phyloP scores from a whole-genome alignment of 2,888 invertebrate genomes.

The Resseliella maxima region DNA sequence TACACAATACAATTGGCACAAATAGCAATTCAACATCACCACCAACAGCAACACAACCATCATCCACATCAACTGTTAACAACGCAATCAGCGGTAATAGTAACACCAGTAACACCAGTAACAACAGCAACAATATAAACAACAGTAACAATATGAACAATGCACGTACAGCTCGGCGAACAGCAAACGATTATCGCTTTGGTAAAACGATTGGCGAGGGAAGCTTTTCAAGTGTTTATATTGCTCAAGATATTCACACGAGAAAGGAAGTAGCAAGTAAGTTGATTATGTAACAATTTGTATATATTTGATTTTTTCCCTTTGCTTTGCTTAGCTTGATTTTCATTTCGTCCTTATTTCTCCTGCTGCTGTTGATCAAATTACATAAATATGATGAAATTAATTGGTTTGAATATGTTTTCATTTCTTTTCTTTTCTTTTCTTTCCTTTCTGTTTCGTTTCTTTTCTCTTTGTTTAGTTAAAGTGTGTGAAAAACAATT shows the following conservation, averaged over 20 bases:
- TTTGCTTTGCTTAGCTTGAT: neutral
- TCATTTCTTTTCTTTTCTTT: conserved; percentile 53
- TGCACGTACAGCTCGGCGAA: conserved; percentile 72
- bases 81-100: neutral
- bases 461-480: conserved; percentile 70
- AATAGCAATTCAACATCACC: neutral
- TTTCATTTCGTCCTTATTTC: neutral
- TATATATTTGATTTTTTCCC: neutral
- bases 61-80: conserved; percentile 47
- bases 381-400: too few relatives aligned
- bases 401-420: neutral
- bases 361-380: too few relatives aligned
- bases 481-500: conserved; percentile 98
- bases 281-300: conserved; percentile 65
- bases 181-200: conserved; percentile 92
- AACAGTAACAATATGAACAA: neutral
- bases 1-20: neutral
- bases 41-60: neutral
- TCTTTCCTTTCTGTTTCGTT: conserved; percentile 63
- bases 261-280: conserved; percentile 94
- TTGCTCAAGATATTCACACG: conserved; percentile 91
- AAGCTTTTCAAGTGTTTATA: conserved; percentile 94
- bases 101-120: neutral
- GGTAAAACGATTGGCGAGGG: conserved; percentile 97
- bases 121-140: conserved; percentile 53